These are phyloP conservation scores for Gobio occitaniae DNA, from an alignment of 2,797 vertebrate species.

Conservation along the genomic window DNA sequence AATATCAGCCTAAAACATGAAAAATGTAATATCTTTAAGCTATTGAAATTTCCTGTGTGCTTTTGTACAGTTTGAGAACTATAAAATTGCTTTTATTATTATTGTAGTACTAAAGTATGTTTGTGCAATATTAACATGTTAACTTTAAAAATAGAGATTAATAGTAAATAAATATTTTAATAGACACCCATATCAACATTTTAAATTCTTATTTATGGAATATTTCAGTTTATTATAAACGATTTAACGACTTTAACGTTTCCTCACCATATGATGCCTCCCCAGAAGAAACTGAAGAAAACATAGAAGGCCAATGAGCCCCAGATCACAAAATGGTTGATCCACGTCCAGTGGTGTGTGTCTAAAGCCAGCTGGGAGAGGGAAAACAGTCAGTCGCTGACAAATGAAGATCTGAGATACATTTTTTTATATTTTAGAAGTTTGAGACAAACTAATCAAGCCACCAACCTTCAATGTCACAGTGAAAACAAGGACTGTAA, in stretches of 20 bases:
- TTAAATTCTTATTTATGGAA: too few relatives aligned
- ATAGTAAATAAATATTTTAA: background rate
- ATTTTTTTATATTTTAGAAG: background rate
- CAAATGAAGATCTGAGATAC: background rate
- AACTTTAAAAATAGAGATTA: background rate
- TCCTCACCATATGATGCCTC: constrained; percentile 95
- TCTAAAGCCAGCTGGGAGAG: constrained; percentile 90
- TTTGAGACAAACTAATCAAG: background rate
- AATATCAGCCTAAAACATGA: background rate
- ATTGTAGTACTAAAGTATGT: background rate
- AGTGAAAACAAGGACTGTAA: constrained; percentile 97
- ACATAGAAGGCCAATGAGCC: constrained; percentile 96
- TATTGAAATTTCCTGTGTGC: too few relatives aligned
- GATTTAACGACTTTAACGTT: background rate
- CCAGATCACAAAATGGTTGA: constrained; percentile 99
- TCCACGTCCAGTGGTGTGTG: constrained; percentile 97
- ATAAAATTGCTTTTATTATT: background rate
- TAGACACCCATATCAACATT: too few relatives aligned
- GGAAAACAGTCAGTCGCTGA: background rate
- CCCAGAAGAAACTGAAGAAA: constrained; percentile 99
- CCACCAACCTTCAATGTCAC: constrained; percentile 93
- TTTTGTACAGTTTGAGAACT: background rate
- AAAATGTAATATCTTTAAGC: background rate
- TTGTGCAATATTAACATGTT: background rate
- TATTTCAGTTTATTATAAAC: too few relatives aligned